phyloP scores from a whole-genome alignment of 2,888 invertebrate genomes.

The Pandemis heparana region DNA sequence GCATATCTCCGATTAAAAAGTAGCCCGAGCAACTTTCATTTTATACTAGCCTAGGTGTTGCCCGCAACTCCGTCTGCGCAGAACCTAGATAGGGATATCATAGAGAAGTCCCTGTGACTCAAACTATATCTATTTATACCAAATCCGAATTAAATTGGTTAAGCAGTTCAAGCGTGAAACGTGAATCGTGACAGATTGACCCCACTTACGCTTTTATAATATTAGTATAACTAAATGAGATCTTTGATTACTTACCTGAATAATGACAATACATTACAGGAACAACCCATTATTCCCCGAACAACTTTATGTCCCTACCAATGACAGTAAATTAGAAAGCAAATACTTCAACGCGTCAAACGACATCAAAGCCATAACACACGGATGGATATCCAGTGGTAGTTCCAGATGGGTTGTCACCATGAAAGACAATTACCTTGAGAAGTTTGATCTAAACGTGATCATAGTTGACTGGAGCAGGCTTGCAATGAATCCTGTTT shows the following conservation, averaged over 20 bases:
- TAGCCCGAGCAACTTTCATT: too few relatives aligned
- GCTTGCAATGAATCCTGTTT: slow-evolving; percentile 68
- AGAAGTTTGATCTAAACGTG: slow-evolving; percentile 77
- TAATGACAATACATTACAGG: slow-evolving; percentile 50
- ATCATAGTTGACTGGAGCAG: slow-evolving; percentile 81
- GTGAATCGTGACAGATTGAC: too few relatives aligned
- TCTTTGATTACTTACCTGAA: not conserved
- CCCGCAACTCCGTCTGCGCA: too few relatives aligned
- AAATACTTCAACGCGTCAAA: slow-evolving; percentile 71
- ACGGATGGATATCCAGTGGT: slow-evolving; percentile 82
- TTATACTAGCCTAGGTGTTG: too few relatives aligned
- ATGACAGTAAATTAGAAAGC: slow-evolving; percentile 57
- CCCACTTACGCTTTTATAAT: too few relatives aligned
- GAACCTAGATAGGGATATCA: too few relatives aligned
- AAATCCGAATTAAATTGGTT: too few relatives aligned
- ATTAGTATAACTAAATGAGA: too few relatives aligned
- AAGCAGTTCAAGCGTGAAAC: too few relatives aligned
- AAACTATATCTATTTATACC: too few relatives aligned
- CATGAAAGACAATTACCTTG: slow-evolving; percentile 76
- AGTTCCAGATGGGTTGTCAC: slow-evolving; percentile 66
- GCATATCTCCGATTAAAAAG: too few relatives aligned
- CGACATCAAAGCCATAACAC: slow-evolving; percentile 80
- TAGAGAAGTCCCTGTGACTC: too few relatives aligned
- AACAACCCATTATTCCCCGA: slow-evolving; percentile 63
- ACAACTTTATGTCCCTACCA: slow-evolving; percentile 56